Percentiles rank a stretch among this genome's conserved stretches.
phyloP scores from a whole-genome alignment of 1,140 invertebrate species.

The Papilio polytes region DNA sequence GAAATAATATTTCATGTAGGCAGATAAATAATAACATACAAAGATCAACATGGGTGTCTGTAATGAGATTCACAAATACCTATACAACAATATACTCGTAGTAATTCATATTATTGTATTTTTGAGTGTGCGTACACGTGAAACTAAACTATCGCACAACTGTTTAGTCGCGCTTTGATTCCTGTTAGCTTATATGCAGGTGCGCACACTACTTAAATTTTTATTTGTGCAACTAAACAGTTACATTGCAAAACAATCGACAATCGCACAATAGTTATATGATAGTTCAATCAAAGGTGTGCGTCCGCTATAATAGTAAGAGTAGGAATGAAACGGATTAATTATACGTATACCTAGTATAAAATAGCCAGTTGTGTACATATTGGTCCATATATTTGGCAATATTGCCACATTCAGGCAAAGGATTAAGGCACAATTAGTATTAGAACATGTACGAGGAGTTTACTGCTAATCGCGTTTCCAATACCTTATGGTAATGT shows the following conservation, averaged over 20 bases:
- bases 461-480: background rate
- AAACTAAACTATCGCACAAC: too few species aligned
- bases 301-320: too few species aligned
- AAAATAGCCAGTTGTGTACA: background rate
- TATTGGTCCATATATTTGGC: background rate
- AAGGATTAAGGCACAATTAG: slow-evolving; percentile 6
- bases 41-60: background rate
- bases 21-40: slow-evolving; percentile 25
- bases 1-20: background rate
- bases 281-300: too few species aligned
- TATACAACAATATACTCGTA: too few species aligned
- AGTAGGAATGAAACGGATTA: background rate
- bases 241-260: too few species aligned
- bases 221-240: too few species aligned
- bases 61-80: background rate
- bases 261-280: too few species aligned
- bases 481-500: background rate
- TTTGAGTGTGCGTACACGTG: too few species aligned
- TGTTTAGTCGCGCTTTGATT: too few species aligned
- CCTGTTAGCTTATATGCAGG: too few species aligned
- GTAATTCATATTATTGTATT: too few species aligned
- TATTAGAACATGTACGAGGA: background rate
- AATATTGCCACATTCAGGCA: background rate
- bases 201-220: too few species aligned
- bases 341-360: background rate